Percentiles rank a stretch among this genome's conserved stretches.
Evolutionary conservation across 2,797 vertebrate genomes (phyloP).

Genomic region (Tinamus major): DNA sequence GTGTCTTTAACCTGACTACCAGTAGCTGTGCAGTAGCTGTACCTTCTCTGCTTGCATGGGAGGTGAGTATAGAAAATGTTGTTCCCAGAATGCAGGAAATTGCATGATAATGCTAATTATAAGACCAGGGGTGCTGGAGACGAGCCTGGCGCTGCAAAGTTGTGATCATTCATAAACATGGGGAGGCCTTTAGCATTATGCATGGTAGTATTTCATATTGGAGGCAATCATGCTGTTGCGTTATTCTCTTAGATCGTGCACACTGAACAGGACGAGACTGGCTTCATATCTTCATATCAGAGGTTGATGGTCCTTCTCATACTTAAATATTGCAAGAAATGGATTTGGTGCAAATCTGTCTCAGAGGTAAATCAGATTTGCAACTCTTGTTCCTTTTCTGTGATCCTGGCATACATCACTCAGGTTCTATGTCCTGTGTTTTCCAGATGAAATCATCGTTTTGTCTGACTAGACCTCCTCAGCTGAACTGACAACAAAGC

Average conservation of each 20-base stretch:
- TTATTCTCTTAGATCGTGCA: neutral
- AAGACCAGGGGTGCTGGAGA: slow-evolving; percentile 7
- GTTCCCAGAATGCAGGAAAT: slow-evolving; percentile 1
- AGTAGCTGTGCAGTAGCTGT: neutral
- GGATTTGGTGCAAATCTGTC: neutral
- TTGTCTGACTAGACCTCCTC: neutral
- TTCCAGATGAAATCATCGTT: neutral
- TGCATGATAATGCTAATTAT: neutral
- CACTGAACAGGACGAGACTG: neutral
- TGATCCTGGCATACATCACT: neutral
- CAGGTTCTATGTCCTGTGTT: neutral
- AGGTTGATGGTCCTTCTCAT: neutral
- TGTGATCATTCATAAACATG: slow-evolving; percentile 33
- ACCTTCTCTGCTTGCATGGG: neutral
- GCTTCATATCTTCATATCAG: neutral
- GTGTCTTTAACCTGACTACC: neutral
- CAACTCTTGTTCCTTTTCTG: neutral
- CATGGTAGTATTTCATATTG: neutral
- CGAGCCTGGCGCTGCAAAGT: neutral
- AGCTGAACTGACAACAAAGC: neutral
- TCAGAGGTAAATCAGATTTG: neutral
- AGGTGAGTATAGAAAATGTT: neutral
- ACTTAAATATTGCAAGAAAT: neutral
- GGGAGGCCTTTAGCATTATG: neutral
- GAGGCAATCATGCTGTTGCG: neutral